Base-by-base conservation (phyloP, 2,797 vertebrate genomes). In the Neosilurus mollespiculum region DNA sequence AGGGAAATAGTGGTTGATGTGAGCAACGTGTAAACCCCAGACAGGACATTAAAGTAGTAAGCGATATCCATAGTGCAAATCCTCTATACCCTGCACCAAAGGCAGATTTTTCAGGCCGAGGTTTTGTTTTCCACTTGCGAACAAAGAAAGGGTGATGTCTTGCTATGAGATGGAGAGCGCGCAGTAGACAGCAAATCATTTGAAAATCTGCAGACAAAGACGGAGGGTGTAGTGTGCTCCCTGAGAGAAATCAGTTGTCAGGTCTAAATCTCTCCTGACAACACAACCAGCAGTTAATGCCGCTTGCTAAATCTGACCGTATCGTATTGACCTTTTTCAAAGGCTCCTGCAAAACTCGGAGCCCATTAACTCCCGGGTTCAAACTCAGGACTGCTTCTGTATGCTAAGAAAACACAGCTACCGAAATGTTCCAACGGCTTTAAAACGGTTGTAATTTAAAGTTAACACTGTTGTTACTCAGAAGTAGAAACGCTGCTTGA, bases 171-270 rank as follows among this genome's bases (percentile, higher is more conserved):
- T 53, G 67, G 80, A 64, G 80, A 87, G 83, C 81, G 71, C n/a
- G 72, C 71, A 77, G 69, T 83, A 67, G 86, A 88, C 84, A 87
- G 87, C 86, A 88, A 88, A 88, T 88, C 86, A 84, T 88, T 88
- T 81, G 61, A 86, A 85, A 91, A 91, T 89, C 91, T 80, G 88
- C 79, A 92, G 89, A 91, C 92, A 92, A 93, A 93, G 92, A 90
- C 89, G 88, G 87, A 89, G 90, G 92, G 92, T 92, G 92, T 90
- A 91, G 91, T 89, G 90, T 90, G 54, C 78, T 91, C 91, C 86
- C 87, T 75, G 89, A 89, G 91, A 92, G 90, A 92, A 92, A 93
- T 94, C 92, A 93, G 90, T 90, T 94, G 93, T 92, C 93, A 94
- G 90, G 85, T 88, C 83, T 92, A 91, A 93, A 93, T 93, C 90